Percentiles rank a stretch among this genome's conserved stretches.
Conservation (phyloP, 2,888 invertebrate genomes). For the Epicampocera succincta region DNA sequence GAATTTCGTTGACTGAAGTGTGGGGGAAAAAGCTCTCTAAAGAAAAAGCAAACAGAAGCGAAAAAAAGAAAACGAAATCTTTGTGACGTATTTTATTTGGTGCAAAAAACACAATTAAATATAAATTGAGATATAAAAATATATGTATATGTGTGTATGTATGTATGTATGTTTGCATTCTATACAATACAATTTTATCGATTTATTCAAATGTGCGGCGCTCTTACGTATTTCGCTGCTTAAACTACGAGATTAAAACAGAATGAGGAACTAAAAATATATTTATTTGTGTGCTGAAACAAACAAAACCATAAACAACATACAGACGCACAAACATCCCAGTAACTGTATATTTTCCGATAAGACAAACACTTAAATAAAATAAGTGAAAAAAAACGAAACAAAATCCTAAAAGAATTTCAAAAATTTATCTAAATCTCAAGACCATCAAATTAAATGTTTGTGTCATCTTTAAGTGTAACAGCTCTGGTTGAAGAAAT, state of each 20-base stretch:
- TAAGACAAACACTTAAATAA: slow-evolving; percentile 19
- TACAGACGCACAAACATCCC: background rate
- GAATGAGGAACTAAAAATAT: slow-evolving; percentile 15
- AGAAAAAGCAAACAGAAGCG: slow-evolving; percentile 8
- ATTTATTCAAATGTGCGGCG: slow-evolving; percentile 39
- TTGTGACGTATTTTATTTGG: slow-evolving; percentile 57
- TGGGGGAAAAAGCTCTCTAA: slow-evolving; percentile 43
- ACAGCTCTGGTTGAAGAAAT: slow-evolving; percentile 8
- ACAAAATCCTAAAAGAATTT: background rate
- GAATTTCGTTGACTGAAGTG: slow-evolving; percentile 24
- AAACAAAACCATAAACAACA: slow-evolving; percentile 41
- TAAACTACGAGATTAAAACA: slow-evolving; percentile 12
- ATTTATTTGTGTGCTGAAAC: slow-evolving; percentile 21
- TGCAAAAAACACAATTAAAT: slow-evolving; percentile 30
- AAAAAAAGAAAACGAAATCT: slow-evolving; percentile 34
- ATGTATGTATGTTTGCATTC: too few species aligned
- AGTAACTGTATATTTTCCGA: slow-evolving; percentile 4
- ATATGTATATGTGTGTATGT: too few species aligned
- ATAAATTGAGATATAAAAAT: slow-evolving; percentile 14
- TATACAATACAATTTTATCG: slow-evolving; percentile 57
- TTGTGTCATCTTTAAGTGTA: slow-evolving; percentile 24
- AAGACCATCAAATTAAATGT: slow-evolving; percentile 32
- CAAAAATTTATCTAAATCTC: background rate
- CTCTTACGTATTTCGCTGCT: slow-evolving; percentile 37
- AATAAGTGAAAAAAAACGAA: background rate